A percentile compares a stretch with the other conserved stretches of the same genome.
Evolutionary conservation across 2,888 invertebrate genomes (phyloP).

Genomic region (Timandra comae): DNA sequence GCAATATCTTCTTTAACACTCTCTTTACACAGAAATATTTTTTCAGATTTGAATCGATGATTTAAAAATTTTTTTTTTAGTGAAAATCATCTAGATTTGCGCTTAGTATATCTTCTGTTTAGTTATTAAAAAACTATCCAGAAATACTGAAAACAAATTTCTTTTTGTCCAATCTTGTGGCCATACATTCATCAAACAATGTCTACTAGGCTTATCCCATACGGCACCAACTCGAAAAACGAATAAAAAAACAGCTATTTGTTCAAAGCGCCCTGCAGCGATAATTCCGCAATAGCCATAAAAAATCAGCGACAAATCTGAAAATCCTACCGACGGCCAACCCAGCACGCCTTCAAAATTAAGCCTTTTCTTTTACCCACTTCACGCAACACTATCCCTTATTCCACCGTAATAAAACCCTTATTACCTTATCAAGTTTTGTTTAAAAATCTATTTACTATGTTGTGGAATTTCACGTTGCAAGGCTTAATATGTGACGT

Average conservation of each 20-base stretch:
- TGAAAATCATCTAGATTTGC: too few species aligned
- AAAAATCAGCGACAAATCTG: constrained; percentile 65
- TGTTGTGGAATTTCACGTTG: constrained; percentile 66
- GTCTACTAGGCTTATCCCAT: constrained; percentile 1
- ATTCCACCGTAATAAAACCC: constrained; percentile 14
- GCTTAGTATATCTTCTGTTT: too few species aligned
- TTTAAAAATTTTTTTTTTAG: too few species aligned
- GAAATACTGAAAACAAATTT: too few species aligned
- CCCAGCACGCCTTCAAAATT: constrained; percentile 73
- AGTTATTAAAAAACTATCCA: too few species aligned
- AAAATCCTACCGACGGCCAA: constrained; percentile 64
- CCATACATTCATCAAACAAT: too few species aligned
- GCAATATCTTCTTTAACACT: too few species aligned
- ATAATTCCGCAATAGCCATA: constrained; percentile 61
- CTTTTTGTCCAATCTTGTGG: too few species aligned
- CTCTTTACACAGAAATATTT: too few species aligned
- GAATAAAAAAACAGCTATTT: constrained; percentile 43
- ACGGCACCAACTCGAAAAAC: constrained; percentile 7
- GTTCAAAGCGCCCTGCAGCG: constrained; percentile 45
- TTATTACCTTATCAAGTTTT: constrained; percentile 16
- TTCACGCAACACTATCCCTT: constrained; percentile 14
- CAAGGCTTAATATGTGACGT: constrained; percentile 54
- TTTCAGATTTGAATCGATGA: too few species aligned
- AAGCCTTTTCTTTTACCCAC: constrained; percentile 46
- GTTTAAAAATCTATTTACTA: constrained; percentile 54